Percentiles rank a stretch among this genome's conserved stretches.
Evolutionary conservation across 2,888 invertebrate genomes (phyloP).

Genomic region (Agrochola lota): DNA sequence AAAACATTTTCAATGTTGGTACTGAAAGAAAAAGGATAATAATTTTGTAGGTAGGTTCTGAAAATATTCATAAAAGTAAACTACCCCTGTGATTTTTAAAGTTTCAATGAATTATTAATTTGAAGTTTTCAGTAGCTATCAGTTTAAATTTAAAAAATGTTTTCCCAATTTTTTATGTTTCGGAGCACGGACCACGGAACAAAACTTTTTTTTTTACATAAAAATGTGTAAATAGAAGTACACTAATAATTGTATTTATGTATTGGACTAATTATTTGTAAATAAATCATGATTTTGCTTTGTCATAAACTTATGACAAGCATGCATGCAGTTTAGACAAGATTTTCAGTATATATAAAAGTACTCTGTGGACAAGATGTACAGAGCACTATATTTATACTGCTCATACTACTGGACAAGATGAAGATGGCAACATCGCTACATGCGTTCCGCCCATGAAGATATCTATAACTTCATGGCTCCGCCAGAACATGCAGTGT

Average conservation of each 20-base stretch:
- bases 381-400: too few relatives aligned
- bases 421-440: too few relatives aligned
- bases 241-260: too few relatives aligned
- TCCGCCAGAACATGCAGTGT: too few relatives aligned
- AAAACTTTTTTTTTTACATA: neutral
- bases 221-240: neutral
- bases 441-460: too few relatives aligned
- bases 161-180: neutral
- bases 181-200: neutral
- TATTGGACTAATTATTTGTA: neutral
- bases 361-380: too few relatives aligned
- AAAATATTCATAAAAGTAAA: neutral
- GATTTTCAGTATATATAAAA: too few relatives aligned
- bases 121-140: neutral
- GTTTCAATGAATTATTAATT: neutral
- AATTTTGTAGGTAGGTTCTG: neutral
- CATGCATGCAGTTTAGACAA: neutral
- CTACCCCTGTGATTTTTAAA: neutral
- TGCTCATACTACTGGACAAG: too few relatives aligned
- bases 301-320: neutral
- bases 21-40: neutral
- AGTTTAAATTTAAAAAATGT: neutral
- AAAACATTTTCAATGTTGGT: slow-evolving; percentile 6
- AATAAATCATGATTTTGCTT: neutral
- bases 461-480: too few relatives aligned